Base-by-base conservation (phyloP, 2,888 invertebrate genomes). In the Tetropium fuscum region DNA sequence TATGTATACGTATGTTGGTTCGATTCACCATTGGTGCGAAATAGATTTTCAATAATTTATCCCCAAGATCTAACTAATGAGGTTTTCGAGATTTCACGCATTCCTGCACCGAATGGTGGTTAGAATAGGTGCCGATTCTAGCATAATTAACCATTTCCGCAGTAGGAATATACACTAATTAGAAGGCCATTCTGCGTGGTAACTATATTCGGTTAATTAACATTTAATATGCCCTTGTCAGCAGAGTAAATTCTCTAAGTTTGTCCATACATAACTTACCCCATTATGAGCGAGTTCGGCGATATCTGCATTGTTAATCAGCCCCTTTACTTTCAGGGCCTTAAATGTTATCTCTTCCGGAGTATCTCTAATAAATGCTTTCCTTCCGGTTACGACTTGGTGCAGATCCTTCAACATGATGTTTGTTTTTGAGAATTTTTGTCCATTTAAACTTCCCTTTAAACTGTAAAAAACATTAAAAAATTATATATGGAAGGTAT, bases 371-470 rank as follows among this genome's bases (percentile, higher is more conserved):
- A 25, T 25, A 65, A 82, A 80, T 6, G 34, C 66, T 72, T 83
- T 84, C 40, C 61, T 72, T 5, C 82, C 83, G 4, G 64, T 73
- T 16, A 85, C 77, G 15, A 60, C 72, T 76, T 85, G 85, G 2
- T 77, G 71, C 1, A 61, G 53, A 5, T 76, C 78, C 60, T 78
- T 81, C 20, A 80, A 55, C 66, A 85, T 66, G 4, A 81, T 72
- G 11, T 78, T 76, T 8, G 81, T 71, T 1, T 73, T 56, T 59
- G 74, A 68, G 64, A 82, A 73, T 68, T 74, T 67, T 57, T 72
- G 60, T 63, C 69, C 64, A 69, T 83, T 78, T 66, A 84, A 41
- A 34, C 71, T 30, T 58, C 79, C 74, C 67, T 78, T 63, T 19
- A 81, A 66, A 22, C 80, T 80, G 57, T 59, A 74, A 60, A 38